Evolutionary conservation across 2,888 invertebrate genomes (phyloP).

Genomic region (Hipparchia sbordonii): DNA sequence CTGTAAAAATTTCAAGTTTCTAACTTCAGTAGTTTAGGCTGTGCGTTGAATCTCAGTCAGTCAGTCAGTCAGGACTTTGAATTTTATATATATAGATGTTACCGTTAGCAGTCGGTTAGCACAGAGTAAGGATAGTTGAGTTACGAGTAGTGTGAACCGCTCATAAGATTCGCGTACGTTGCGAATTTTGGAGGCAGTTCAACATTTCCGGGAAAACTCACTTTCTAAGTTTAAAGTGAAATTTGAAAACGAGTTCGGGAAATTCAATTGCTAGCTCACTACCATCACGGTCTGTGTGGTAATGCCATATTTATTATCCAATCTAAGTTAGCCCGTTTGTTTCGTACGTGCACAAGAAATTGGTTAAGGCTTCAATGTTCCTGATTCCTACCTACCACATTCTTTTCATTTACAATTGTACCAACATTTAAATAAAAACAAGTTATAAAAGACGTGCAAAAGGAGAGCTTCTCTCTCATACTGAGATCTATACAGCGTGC

Average conservation of each 20-base stretch:
- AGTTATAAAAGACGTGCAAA: too few relatives aligned
- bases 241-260: slow-evolving; percentile 60
- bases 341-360: slow-evolving; percentile 19
- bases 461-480: too few relatives aligned
- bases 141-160: background rate
- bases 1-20: too few relatives aligned
- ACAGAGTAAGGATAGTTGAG: too few relatives aligned
- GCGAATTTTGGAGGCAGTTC: slow-evolving; percentile 65
- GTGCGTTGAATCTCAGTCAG: too few relatives aligned
- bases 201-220: slow-evolving; percentile 54
- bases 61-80: too few relatives aligned
- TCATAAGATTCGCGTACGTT: slow-evolving; percentile 66
- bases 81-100: too few relatives aligned
- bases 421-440: too few relatives aligned
- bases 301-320: slow-evolving; percentile 42
- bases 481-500: too few relatives aligned
- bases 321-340: slow-evolving; percentile 42
- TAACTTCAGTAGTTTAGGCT: too few relatives aligned
- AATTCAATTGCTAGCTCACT: slow-evolving; percentile 62
- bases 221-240: slow-evolving; percentile 58
- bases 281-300: slow-evolving; percentile 37
- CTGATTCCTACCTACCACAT: slow-evolving; percentile 51
- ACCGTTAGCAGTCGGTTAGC: too few relatives aligned
- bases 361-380: background rate
- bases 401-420: background rate